Base-by-base conservation (phyloP, 1,140 invertebrate species). In the Anastrepha obliqua region DNA sequence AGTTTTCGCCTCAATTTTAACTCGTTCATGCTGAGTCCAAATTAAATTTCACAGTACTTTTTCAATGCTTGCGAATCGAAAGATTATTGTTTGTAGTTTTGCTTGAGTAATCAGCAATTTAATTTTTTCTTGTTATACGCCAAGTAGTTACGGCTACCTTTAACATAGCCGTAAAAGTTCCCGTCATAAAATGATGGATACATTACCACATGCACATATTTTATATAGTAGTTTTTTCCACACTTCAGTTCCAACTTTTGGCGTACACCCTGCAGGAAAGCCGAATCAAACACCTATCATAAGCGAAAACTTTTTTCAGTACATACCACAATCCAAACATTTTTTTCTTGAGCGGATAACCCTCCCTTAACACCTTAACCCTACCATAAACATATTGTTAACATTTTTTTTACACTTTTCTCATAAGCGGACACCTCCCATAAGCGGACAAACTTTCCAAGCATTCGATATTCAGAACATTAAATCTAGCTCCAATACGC, bases 21-120 rank as follows among this genome's bases (percentile, higher is more conserved):
- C 17, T 81, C 4, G 7, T 29, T 81, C 47, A 55, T 13, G 74
- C 74, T 81, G 47, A 55, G 44, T n/a, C 11, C 74, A 51, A 81
- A 81, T 55, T 81, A 58, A 81, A 81, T 81, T 81, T 81, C 74
- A 81, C 47, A 55, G 47, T 9, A 47, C 47, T 81, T 55, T 81
- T 81, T 81, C 51, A 51, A 81, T 81, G n/a, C 47, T 55, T 81
- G 74, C 74, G 17, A 81, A 81, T 81, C 47, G 74, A 55, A 55
- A 51, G 44, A 81, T 42, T 81, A 81, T 51, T 51, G 74, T 81
- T 20, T 51, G 42, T 29, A n/a, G 74, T 20, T 81, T 81, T 58
- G 74, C 47, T 55, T 81, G 74, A 55, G 42, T 47, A 74, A 74
- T 74, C 67, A 47, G 67, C 42, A 74, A 65, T 39, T 47, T 47